Percentiles rank a stretch among this genome's conserved stretches.
Evolutionary conservation across 2,113 vertebrate genomes (phyloP).

Genomic region (Oostethus manadensis): DNA sequence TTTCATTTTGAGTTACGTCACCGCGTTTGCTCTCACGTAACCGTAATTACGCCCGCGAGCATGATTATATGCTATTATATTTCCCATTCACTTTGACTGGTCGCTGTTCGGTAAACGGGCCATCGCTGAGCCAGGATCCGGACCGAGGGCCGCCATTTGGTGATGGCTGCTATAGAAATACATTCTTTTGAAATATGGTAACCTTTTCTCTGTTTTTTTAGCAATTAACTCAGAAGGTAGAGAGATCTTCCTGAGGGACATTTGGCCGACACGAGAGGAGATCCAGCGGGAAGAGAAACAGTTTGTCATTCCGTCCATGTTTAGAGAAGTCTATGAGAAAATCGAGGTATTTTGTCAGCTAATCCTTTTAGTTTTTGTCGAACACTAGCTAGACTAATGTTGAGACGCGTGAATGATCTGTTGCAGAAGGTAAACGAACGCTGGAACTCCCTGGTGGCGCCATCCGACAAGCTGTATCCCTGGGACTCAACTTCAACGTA

Average conservation of each 20-base stretch:
- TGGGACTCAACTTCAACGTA: slow-evolving; percentile 94
- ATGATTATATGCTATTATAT: too few species aligned
- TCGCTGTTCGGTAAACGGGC: too few species aligned
- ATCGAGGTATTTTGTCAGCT: slow-evolving; percentile 77
- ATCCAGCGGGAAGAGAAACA: slow-evolving; percentile 86
- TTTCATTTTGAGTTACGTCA: too few species aligned
- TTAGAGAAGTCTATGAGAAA: slow-evolving; percentile 95
- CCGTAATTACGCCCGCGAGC: too few species aligned
- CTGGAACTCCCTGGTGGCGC: slow-evolving; percentile 86
- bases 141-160: too few species aligned
- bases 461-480: slow-evolving; percentile 84
- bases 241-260: slow-evolving; percentile 85
- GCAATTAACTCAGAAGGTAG: slow-evolving; percentile 78
- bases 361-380: rapidly evolving
- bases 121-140: too few species aligned
- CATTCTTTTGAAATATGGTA: too few species aligned
- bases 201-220: slow-evolving; percentile 34
- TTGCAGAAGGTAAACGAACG: slow-evolving; percentile 86
- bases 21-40: too few species aligned
- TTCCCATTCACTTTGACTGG: too few species aligned
- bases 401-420: rapidly evolving
- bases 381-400: neutral
- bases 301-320: slow-evolving; percentile 94
- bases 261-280: slow-evolving; percentile 93
- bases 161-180: too few species aligned